Base-by-base conservation (phyloP, 2,113 vertebrate species). In the Ctenomys sociabilis region DNA sequence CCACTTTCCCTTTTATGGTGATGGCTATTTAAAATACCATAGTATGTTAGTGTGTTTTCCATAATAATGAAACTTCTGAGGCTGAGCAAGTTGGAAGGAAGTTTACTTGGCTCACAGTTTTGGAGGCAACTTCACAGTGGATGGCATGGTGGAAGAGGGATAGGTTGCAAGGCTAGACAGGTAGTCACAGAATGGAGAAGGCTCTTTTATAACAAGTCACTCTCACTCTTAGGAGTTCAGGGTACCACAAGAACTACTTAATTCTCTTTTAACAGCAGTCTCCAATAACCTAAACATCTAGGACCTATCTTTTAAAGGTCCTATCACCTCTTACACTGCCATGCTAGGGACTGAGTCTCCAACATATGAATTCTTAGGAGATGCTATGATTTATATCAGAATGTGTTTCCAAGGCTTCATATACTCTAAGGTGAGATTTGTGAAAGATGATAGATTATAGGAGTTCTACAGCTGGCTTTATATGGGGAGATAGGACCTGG, bases 1-100 rank as follows among this genome's bases (percentile, higher is more conserved):
- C 30, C 80, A 43, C 89, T 95, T 95, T 61, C 14, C 35, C 78
- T 88, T 88, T 89, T 40, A 59, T 61, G 17, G 28, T 87, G 30
- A 72, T 57, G 24, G n/a, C 59, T 85, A 82, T 83, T 78, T 90
- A 54, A 90, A 95, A 88, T 78, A 30, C 84, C 19, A 4, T 43
- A 9, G 73, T 54, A 77, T 73, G 24, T 83, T 86, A 75, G 21
- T 37, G 4, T 85, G 28, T 84, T 85, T 66, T 45, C 61, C 17
- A 45, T 75, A 14, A 45, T 43, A 75, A 75, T 45, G 22, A 45
- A 43, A 75, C 24, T 13, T 13, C 40, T 45, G 37, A 43, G 37
- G 24, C n/a, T 32, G 63, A 21, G 9, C 43, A 37, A n/a, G 7
- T 68, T 85, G 43, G 32, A 68, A 66, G 30, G 64, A 85, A 32